These are phyloP conservation scores for Malurus splendens DNA, from an alignment of 2,797 vertebrate genomes.

Conservation along the genomic window DNA sequence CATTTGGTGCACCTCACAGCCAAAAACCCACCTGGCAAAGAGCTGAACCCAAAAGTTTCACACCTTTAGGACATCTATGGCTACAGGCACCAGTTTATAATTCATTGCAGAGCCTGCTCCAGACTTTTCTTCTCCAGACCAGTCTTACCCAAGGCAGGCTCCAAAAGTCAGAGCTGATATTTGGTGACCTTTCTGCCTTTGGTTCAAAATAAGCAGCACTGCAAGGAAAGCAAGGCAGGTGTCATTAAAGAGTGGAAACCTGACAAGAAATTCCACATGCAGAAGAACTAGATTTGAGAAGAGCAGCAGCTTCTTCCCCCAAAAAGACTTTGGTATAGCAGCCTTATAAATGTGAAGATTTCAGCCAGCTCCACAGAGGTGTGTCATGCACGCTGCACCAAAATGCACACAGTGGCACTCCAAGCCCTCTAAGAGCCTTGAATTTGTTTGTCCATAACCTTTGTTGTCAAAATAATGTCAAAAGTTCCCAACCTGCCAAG, in stretches of 20 bases:
- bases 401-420: background rate
- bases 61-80: background rate
- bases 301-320: background rate
- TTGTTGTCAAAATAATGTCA: background rate
- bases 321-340: background rate
- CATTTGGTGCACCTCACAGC: background rate
- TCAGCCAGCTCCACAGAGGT: background rate
- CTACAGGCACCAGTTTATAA: background rate
- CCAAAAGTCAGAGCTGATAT: background rate
- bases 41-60: background rate
- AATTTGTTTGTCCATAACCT: background rate
- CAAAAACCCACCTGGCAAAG: background rate
- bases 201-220: background rate
- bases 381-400: rapidly evolving
- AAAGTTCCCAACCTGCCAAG: background rate
- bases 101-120: background rate
- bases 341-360: background rate
- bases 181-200: background rate
- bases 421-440: background rate
- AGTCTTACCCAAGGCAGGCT: background rate
- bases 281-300: background rate
- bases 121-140: background rate
- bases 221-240: background rate
- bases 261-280: background rate
- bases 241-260: background rate